Evolutionary conservation across 2,797 vertebrate genomes (phyloP), one percentile per base, ranked within the genome.

Genomic region (Argentina silus): DNA sequence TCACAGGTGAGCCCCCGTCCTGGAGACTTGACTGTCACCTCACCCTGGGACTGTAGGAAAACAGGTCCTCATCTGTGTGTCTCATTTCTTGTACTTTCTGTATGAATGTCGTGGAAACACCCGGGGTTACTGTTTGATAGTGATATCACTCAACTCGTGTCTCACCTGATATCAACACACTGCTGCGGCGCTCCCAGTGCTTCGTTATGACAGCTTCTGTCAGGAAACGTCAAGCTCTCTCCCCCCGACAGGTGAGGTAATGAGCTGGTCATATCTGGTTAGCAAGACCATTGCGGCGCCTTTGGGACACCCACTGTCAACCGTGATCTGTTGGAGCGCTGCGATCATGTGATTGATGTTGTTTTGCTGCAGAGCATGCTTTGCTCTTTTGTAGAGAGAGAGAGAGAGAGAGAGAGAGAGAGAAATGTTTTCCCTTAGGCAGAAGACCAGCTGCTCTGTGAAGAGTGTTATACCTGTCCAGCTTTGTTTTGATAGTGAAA

Each of bases 1-100:
- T 90, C 97, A 99, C 90, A 97, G 97, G 97, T 98, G 95, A 93
- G 1, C 53, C 14, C n/a, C 27, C 21, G 48, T 51, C 21, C 45
- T 23, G 42, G 6, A 21, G 14, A n/a, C 64, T 15, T 56, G 8
- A 56, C 57, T 23, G 8, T 60, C 59, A 42, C 27, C 27, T 15
- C 11, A n/a, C 57, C 47, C 66, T 43, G 7, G 21, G 27, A 36
- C 27, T 36, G 4, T 36, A 36, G 27, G 27, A 36, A 36, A 36
- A 36, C 4, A 36, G 4, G 27, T 36, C 27, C 27, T 36, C 27
- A 36, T 4, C 27, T 4, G 27, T 36, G 27, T 36, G 2, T 36
- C 27, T 36, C 27, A 36, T 36, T 36, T 36, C 27, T 36, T 36
- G 27, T 36, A 36, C 27, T 36, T 36, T 36, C 27, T 36, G 27